Base-by-base conservation (phyloP, 2,888 invertebrate species). In the Cosmorhoe ocellata region DNA sequence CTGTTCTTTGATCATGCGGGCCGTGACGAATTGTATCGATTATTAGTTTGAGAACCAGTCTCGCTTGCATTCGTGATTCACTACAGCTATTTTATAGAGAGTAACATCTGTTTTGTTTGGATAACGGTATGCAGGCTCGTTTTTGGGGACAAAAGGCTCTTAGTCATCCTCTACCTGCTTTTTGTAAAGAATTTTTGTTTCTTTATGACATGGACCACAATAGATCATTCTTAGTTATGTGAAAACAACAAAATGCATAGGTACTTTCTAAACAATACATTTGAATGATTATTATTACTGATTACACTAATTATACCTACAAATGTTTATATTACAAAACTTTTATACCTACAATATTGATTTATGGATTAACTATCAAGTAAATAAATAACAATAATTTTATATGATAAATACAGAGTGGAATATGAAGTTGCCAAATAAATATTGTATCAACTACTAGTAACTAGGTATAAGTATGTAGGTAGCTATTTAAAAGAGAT, bases 101-200 rank as follows among this genome's bases (percentile, higher is more conserved):
- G 74, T 76, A 78, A 74, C 72, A 72, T 76, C 71, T 80, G 79
- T 83, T 82, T 82, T 83, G 82, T 84, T 78, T 76, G 75, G 69
- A 63, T 90, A 90, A 89, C 89, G 88, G 89, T 87, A 86, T 64
- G 64, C 63, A 69, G 70, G 71, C 81, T 73, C 77, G 80, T 78
- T 87, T 85, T 87, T 79, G 76, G 84, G 62, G 77, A 86, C 89
- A 89, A 88, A 44, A 82, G 80, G 67, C 74, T 70, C 69, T 84
- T 85, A 83, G 80, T 85, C 85, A 87, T 81, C 68, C 67, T 70
- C 71, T 81, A 80, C 80, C 80, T 81, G 80, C 66, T 81, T 82
- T 83, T 84, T 81, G 74, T 82, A 62, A 74, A 66, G 64, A 66
- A 64, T 66, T 73, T 51, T 75, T 74, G 69, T 70, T 72, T 61